Evolutionary conservation across 2,113 vertebrate species (phyloP), one percentile per base, ranked within the genome.

Genomic region (Jacana jacana): DNA sequence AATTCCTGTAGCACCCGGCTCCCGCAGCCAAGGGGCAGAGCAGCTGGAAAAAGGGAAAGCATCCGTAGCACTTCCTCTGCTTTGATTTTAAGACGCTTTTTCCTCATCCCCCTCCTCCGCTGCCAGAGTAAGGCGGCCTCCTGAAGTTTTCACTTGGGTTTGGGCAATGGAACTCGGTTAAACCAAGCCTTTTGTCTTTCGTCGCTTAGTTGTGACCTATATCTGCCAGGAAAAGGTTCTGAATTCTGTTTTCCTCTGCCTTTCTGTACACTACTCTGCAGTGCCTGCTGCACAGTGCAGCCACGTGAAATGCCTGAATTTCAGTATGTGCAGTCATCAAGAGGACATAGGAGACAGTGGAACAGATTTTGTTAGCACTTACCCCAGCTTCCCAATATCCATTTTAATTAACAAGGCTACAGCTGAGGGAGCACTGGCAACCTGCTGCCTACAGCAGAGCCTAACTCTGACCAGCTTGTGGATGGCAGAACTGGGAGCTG

Each of bases 1-100:
- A 90, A 68, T 91, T 77, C 48, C 49, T 70, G 49, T 33, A 80
- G 95, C 75, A 93, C 33, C 85, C 85, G 52, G 79, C 76, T 91
- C 51, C n/a, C 13, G 7, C 1, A 14, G 49, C 51, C 80, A 65
- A 69, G 58, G 42, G 0, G 4, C 68, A 39, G 37, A 22, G 37
- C 28, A 65, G 75, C 49, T 10, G 2, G 3, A 46, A 20, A 20
- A 25, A 42, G 60, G 82, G 86, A 73, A 87, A 81, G 80, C 63
- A 7, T 68, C 86, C 61, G n/a, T 64, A 73, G 84, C 63, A 42
- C 55, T 83, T 96, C 63, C 69, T 90, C 69, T 87, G 73, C 48
- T 79, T 84, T 76, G 77, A 52, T 73, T 89, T 96, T 76, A 60
- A 85, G 54, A 20, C 8, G 37, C 15, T 85, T 24, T 42, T 71